Evolutionary conservation across 2,888 invertebrate species (phyloP).

Genomic region (Rhyacophila evoluta): DNA sequence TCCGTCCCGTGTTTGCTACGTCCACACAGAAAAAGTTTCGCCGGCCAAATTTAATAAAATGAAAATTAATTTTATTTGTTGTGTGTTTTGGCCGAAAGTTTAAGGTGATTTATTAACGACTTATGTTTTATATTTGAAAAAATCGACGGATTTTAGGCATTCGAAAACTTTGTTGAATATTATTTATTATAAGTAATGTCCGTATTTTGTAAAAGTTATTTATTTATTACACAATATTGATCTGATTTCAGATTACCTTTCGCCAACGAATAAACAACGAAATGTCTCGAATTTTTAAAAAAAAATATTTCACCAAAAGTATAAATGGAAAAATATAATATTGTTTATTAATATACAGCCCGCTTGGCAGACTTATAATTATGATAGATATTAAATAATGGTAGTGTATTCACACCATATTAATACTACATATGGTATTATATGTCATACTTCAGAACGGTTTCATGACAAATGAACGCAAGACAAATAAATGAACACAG

Average conservation of each 20-base stretch:
- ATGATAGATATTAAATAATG: no score
- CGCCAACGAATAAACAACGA: background rate
- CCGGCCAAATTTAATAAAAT: background rate
- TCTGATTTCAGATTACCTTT: background rate
- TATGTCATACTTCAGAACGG: no score
- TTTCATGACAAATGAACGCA: no score
- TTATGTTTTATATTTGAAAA: background rate
- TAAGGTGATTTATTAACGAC: background rate
- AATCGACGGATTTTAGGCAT: background rate
- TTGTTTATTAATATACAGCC: no score
- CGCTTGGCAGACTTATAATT: no score
- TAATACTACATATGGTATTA: no score
- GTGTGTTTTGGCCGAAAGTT: background rate
- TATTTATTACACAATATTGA: background rate
- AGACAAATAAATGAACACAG: no score
- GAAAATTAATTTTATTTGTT: background rate
- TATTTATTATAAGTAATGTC: background rate
- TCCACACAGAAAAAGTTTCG: background rate
- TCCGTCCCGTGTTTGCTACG: background rate
- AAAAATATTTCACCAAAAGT: no score
- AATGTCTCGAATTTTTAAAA: no score
- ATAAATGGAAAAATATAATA: no score
- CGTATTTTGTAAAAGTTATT: background rate
- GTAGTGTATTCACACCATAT: no score
- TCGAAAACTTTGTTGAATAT: background rate